phyloP scores from a whole-genome alignment of 2,888 invertebrate species.

The Koerneria pararmatus region DNA sequence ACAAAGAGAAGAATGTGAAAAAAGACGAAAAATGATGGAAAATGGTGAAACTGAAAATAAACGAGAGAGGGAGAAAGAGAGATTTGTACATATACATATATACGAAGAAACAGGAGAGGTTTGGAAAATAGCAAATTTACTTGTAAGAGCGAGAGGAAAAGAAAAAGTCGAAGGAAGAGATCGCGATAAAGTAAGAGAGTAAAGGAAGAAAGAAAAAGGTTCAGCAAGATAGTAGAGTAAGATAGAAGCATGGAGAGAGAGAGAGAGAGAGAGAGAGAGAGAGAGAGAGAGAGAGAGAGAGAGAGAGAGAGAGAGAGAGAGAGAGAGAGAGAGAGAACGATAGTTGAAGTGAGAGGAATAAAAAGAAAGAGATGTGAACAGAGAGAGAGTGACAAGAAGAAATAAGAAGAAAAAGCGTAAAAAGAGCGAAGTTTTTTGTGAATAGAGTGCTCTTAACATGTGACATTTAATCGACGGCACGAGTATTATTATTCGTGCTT shows the following conservation, averaged over 20 bases:
- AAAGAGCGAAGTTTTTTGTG: too few relatives aligned
- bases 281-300: constrained; percentile 22
- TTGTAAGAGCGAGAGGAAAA: background rate
- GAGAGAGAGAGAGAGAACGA: constrained; percentile 21
- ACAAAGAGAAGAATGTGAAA: too few relatives aligned
- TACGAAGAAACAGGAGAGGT: background rate
- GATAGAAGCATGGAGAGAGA: too few relatives aligned
- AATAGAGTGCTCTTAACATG: too few relatives aligned
- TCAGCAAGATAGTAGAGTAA: too few relatives aligned
- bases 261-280: too few relatives aligned
- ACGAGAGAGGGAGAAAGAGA: constrained; percentile 1
- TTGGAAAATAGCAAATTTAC: background rate
- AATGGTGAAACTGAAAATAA: too few relatives aligned
- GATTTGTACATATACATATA: too few relatives aligned
- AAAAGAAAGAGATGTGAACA: constrained; percentile 18
- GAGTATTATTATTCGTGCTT: too few relatives aligned
- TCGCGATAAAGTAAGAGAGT: background rate
- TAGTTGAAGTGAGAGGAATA: constrained; percentile 13
- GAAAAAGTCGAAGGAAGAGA: constrained; percentile 14
- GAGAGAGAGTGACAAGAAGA: constrained; percentile 23
- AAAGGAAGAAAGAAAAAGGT: constrained; percentile 11
- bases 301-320: constrained; percentile 20
- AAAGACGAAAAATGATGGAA: background rate
- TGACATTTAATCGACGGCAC: too few relatives aligned
- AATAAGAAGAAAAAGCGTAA: too few relatives aligned